phyloP scores from a whole-genome alignment of 2,888 invertebrate species.

The Diarsia dahlii region DNA sequence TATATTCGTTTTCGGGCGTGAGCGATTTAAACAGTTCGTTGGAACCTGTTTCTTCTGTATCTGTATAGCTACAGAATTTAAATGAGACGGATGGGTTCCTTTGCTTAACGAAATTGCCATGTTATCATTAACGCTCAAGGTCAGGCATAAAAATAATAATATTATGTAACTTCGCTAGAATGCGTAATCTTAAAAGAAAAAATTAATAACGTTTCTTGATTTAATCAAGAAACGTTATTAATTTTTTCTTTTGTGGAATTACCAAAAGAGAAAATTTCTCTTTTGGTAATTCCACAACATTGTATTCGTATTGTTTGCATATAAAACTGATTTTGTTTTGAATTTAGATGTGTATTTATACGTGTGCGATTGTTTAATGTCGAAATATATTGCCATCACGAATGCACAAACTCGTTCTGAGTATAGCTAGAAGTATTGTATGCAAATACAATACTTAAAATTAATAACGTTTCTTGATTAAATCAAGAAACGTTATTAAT shows the following conservation, averaged over 20 bases:
- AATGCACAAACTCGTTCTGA: constrained; percentile 53
- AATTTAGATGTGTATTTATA: constrained; percentile 42
- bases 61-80: constrained; percentile 47
- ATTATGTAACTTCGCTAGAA: constrained; percentile 5
- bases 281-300: constrained; percentile 23
- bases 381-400: constrained; percentile 47
- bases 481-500: too few relatives aligned
- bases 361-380: constrained; percentile 33
- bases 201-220: neutral
- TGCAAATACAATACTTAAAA: too few relatives aligned
- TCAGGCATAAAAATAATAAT: neutral
- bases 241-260: too few relatives aligned
- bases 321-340: constrained; percentile 35
- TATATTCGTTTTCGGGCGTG: constrained; percentile 14
- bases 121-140: constrained; percentile 43
- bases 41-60: constrained; percentile 52
- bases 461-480: too few relatives aligned
- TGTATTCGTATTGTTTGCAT: too few relatives aligned
- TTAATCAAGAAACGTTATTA: too few relatives aligned
- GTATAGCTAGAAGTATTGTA: constrained; percentile 72
- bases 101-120: constrained; percentile 40
- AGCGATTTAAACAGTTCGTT: constrained; percentile 30
- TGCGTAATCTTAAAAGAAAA: constrained; percentile 22
- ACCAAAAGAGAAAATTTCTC: too few relatives aligned
- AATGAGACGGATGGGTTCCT: constrained; percentile 55